phyloP scores from a whole-genome alignment of 92 coral and sea anemone species.

The Muricea muricata region DNA sequence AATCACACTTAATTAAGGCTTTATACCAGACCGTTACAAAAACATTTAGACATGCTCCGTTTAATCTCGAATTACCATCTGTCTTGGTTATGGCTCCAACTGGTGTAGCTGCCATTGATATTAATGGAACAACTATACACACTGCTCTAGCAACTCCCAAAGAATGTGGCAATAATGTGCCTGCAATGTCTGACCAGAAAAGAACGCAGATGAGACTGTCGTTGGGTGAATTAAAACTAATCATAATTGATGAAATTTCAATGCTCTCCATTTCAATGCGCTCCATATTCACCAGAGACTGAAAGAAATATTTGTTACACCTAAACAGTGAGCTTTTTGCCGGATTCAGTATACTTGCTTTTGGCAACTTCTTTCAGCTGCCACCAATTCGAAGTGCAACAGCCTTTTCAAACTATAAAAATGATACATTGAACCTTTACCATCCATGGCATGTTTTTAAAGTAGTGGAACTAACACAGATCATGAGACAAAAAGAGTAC shows the following conservation, averaged over 20 bases:
- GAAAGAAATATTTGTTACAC: conserved; percentile 23
- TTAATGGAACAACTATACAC: conserved; percentile 66
- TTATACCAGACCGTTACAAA: conserved; percentile 57
- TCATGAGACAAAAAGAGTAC: conserved; percentile 63
- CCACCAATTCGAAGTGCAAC: conserved; percentile 9
- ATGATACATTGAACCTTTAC: not conserved
- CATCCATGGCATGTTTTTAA: not conserved
- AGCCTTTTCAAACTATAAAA: conserved; percentile 25
- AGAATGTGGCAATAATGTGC: conserved; percentile 52
- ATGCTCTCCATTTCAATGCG: conserved; percentile 60
- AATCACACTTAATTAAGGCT: conserved; percentile 51
- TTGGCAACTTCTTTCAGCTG: not conserved
- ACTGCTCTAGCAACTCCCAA: conserved; percentile 67
- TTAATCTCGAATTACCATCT: conserved; percentile 67
- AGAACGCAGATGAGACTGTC: conserved; percentile 58
- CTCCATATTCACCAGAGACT: conserved; percentile 57
- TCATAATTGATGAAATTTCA: not conserved
- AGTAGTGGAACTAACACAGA: conserved; percentile 44
- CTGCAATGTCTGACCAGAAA: conserved; percentile 70
- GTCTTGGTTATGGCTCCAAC: conserved; percentile 71
- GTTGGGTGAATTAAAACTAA: conserved; percentile 18
- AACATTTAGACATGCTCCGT: conserved; percentile 63
- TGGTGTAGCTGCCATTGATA: conserved; percentile 69
- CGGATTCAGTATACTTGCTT: not conserved
- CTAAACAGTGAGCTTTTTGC: not conserved